Conservation (phyloP, 1,140 invertebrate genomes). For the Centruroides vittatus region DNA sequence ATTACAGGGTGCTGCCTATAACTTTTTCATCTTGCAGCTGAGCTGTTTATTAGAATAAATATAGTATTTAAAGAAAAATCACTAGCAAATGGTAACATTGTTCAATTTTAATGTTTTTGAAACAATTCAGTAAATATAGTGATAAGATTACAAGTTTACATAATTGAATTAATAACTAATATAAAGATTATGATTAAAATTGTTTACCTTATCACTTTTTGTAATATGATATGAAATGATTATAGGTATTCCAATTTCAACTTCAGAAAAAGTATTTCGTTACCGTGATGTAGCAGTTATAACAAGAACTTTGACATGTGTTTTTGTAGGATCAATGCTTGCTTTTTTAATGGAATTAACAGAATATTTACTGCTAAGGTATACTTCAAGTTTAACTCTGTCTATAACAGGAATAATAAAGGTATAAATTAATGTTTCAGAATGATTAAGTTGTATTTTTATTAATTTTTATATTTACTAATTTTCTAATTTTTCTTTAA, state of each 20-base stretch:
- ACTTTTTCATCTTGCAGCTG: too few species aligned
- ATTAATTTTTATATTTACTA: neutral
- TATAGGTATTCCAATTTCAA: constrained; percentile 22
- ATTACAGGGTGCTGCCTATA: too few species aligned
- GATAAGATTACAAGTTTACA: too few species aligned
- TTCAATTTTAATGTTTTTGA: too few species aligned
- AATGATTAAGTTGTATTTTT: neutral
- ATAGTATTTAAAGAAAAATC: too few species aligned
- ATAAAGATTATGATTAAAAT: too few species aligned
- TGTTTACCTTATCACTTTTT: too few species aligned
- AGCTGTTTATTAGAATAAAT: too few species aligned
- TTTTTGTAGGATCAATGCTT: constrained; percentile 58
- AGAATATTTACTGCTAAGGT: constrained; percentile 83
- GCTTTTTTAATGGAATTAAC: constrained; percentile 91
- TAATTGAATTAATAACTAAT: too few species aligned
- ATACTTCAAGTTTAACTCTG: constrained; percentile 93
- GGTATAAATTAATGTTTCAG: constrained; percentile 38
- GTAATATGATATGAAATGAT: neutral
- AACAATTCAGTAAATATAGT: too few species aligned
- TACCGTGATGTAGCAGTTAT: constrained; percentile 28
- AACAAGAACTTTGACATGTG: constrained; percentile 26
- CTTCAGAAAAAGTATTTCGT: constrained; percentile 34
- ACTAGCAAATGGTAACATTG: too few species aligned
- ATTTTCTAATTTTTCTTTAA: constrained; percentile 25
- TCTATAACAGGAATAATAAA: constrained; percentile 94